Conservation (phyloP, 2,113 vertebrate genomes). For the Neotragus pygmaeus region DNA sequence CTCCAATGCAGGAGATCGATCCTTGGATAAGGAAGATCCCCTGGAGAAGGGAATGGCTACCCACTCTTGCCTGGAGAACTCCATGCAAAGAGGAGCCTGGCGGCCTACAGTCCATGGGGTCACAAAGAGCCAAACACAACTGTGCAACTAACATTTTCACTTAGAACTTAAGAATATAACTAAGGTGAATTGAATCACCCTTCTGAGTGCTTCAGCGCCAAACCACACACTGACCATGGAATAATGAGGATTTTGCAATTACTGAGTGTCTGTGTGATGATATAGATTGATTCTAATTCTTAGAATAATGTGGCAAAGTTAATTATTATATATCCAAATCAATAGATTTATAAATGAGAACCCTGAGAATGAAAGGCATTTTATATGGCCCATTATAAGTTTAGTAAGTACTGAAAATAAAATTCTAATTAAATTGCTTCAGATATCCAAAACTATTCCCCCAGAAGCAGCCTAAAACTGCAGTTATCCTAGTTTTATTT, state of each 20-base stretch:
- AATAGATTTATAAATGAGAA: not conserved
- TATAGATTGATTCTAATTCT: not conserved
- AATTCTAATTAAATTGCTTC: not conserved
- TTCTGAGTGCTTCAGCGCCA: not conserved
- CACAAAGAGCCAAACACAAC: not conserved
- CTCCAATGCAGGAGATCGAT: not conserved
- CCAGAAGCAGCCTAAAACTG: not conserved
- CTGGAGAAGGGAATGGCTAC: not conserved
- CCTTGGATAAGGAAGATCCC: not conserved
- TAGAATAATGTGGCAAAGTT: not conserved
- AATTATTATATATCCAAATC: not conserved
- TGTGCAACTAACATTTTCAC: rapidly evolving
- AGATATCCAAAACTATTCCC: not conserved
- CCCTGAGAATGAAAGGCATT: not conserved
- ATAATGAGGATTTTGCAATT: not conserved
- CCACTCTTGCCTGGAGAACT: not conserved
- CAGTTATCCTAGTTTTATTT: not conserved
- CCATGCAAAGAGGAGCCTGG: not conserved
- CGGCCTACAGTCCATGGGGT: rapidly evolving
- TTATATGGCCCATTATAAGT: not conserved
- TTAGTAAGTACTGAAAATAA: not conserved
- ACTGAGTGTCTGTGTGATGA: not conserved
- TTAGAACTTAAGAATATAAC: not conserved
- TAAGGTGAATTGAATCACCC: not conserved
- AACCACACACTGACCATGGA: not conserved